Evolutionary conservation across 1,140 invertebrate genomes (phyloP), one percentile per base, ranked within the genome.

Genomic region (Euura saliciscinereae): DNA sequence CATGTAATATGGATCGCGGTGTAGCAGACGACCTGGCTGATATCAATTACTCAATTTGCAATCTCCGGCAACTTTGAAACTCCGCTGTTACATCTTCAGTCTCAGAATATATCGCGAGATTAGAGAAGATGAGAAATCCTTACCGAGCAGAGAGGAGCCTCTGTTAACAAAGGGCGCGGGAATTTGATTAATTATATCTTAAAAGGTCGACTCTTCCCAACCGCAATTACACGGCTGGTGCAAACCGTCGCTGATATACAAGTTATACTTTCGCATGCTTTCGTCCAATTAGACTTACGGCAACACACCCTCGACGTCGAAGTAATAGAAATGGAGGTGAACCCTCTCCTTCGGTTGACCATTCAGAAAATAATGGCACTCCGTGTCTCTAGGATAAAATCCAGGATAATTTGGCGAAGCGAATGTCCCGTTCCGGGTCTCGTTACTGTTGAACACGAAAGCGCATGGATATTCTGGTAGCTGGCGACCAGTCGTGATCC

Each of bases 301-400:
- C 79, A 92, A 88, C 68, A 97, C 94, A 72, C 96, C 96, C 87
- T 98, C 96, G 6, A 98, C 93, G 83, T 98, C 96, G 83, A 98
- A 98, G 84, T 94, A 95, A 43, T 92, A 91, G 81, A 98, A 98
- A 78, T 94, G 92, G 68, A 99, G 90, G 77, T 93, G 92, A 66
- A 98, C 93, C 77, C 93, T 92, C 82, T 98, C 95, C 70, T 92
- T 92, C 68, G 88, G 88, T 42, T 90, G 90, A 10, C 96, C 97
- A 81, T 97, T 92, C 86, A 99, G 98, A 84, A 96, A 96, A 84
- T 98, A 99, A 88, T 98, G 94, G 83, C 97, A 98, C 82, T 97
- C 95, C 0, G 96, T 96, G 83, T 97, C 93, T 74, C 96, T 89
- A 0, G 97, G 96, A 88, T 98, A 98, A 44, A 92, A 91, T 6